These are phyloP conservation scores for Ophion costatus DNA, from an alignment of 2,888 invertebrate genomes.

Conservation along the genomic window DNA sequence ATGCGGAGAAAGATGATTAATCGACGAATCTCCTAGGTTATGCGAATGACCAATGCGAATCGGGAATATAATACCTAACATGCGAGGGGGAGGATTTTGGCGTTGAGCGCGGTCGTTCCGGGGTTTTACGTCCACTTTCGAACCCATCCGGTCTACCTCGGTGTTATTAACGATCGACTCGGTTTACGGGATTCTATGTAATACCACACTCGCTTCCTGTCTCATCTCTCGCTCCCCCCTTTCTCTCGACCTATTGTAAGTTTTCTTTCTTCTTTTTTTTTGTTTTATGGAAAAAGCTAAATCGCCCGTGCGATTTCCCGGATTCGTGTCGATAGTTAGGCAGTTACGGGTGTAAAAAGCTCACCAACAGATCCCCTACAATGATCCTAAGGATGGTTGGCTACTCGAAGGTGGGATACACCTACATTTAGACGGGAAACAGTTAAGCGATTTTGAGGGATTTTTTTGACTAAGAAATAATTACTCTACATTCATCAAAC, in stretches of 20 bases:
- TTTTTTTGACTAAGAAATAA: too few relatives aligned
- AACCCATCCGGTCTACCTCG: constrained; percentile 58
- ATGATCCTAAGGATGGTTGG: background rate
- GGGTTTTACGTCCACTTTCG: constrained; percentile 65
- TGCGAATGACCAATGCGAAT: constrained; percentile 61
- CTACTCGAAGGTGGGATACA: too few relatives aligned
- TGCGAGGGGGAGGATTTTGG: constrained; percentile 41
- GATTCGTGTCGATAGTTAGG: constrained; percentile 38
- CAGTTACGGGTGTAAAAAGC: background rate
- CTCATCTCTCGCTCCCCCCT: constrained; percentile 6
- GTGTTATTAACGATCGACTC: constrained; percentile 65
- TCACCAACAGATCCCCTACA: background rate
- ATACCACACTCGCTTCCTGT: constrained; percentile 37
- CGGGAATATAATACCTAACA: constrained; percentile 50
- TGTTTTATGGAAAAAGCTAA: constrained; percentile 25
- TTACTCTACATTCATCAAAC: too few relatives aligned
- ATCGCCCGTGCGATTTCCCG: background rate
- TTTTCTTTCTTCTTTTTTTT: constrained; percentile 24
- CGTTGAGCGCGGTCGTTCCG: constrained; percentile 59
- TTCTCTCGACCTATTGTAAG: constrained; percentile 20
- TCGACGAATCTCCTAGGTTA: constrained; percentile 41
- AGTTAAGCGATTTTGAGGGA: too few relatives aligned
- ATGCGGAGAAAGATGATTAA: constrained; percentile 59
- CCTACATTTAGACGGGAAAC: too few relatives aligned
- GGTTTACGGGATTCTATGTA: constrained; percentile 43